Percentiles rank a stretch among this genome's conserved stretches.
Evolutionary conservation across 2,888 invertebrate species (phyloP).

Genomic region (Plemyria rubiginata): DNA sequence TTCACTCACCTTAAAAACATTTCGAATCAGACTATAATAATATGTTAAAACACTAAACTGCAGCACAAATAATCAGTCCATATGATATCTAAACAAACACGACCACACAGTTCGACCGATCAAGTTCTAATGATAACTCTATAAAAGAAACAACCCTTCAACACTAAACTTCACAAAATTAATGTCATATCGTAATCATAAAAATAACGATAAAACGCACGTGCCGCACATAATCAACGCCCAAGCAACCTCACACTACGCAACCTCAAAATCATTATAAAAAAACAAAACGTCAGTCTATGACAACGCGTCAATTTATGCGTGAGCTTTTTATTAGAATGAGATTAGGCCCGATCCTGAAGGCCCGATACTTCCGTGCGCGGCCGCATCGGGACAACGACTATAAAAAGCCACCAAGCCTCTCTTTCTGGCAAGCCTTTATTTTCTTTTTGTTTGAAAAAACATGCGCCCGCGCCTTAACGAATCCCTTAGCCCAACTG

Average conservation of each 20-base stretch:
- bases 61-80: constrained; percentile 62
- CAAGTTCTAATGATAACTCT: constrained; percentile 74
- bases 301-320: constrained; percentile 77
- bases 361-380: constrained; percentile 82
- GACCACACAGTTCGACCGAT: constrained; percentile 75
- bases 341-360: constrained; percentile 80
- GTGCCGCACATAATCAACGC: constrained; percentile 77
- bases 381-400: constrained; percentile 79
- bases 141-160: constrained; percentile 74
- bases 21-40: constrained; percentile 51
- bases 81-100: constrained; percentile 64
- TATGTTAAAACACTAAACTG: constrained; percentile 52
- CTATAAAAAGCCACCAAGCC: constrained; percentile 81
- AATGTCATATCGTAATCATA: constrained; percentile 75
- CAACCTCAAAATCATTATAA: constrained; percentile 51
- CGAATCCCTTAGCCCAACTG: constrained; percentile 64
- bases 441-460: constrained; percentile 74
- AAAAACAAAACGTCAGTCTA: constrained; percentile 69
- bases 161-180: constrained; percentile 74
- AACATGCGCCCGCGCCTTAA: constrained; percentile 68
- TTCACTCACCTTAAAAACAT: constrained; percentile 71
- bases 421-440: constrained; percentile 80
- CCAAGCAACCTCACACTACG: constrained; percentile 65
- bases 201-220: constrained; percentile 78
- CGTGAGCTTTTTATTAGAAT: constrained; percentile 83